Evolutionary conservation across 2,113 vertebrate species (phyloP).

Genomic region (Malurus melanocephalus): DNA sequence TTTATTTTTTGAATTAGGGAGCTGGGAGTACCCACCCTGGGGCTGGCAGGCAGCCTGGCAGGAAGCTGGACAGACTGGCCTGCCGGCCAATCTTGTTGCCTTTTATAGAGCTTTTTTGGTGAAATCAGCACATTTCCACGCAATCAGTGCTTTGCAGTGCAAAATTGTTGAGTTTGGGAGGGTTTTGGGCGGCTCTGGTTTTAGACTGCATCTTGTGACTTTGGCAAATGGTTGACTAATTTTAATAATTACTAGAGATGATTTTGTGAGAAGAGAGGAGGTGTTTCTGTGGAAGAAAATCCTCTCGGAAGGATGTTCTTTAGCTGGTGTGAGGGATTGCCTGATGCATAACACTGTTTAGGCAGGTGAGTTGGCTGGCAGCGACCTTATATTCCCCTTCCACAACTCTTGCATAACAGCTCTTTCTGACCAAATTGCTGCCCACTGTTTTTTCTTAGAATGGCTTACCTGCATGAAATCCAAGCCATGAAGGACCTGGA

Average conservation of each 20-base stretch:
- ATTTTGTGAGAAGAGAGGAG: not conserved
- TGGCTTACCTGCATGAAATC: not conserved
- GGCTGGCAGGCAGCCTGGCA: constrained; percentile 64
- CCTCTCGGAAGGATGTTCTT: not conserved
- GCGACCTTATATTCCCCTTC: not conserved
- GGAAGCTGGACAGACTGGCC: constrained; percentile 60
- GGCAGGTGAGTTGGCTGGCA: not conserved
- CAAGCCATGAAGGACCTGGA: rapidly evolving
- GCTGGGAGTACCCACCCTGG: constrained; percentile 21
- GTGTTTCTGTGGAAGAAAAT: not conserved
- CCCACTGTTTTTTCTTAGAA: not conserved
- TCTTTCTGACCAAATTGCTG: not conserved
- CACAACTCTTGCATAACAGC: rapidly evolving
- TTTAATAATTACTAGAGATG: not conserved
- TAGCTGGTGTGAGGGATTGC: not conserved
- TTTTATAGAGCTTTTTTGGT: constrained; percentile 44
- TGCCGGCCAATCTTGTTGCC: constrained; percentile 27
- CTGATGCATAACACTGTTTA: rapidly evolving
- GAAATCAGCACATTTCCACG: not conserved
- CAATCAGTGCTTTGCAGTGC: not conserved
- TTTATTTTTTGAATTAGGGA: not conserved
- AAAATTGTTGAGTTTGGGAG: not conserved
- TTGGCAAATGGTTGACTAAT: not conserved
- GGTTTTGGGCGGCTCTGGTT: not conserved
- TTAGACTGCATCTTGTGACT: not conserved